phyloP scores from a whole-genome alignment of 2,113 vertebrate species.

The Plecotus auritus region DNA sequence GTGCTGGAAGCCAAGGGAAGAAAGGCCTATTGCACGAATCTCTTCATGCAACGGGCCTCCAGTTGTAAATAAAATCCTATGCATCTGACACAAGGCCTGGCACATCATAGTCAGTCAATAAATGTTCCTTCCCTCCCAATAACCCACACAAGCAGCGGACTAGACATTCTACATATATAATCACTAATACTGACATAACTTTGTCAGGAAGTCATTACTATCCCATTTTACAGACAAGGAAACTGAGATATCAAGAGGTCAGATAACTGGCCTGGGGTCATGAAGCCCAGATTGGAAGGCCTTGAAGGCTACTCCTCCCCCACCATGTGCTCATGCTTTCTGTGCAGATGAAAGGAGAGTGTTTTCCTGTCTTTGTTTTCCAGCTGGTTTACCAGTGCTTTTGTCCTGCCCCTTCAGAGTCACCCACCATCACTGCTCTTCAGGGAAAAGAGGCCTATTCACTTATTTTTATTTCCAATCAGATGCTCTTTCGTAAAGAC shows the following conservation, averaged over 20 bases:
- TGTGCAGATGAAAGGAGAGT: accelerated
- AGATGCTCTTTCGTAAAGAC: not conserved
- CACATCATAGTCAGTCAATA: not conserved
- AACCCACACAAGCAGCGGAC: not conserved
- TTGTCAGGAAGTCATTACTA: not conserved
- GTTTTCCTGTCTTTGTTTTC: not conserved
- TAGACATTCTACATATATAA: not conserved
- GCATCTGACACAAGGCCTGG: not conserved
- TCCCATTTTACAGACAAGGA: not conserved
- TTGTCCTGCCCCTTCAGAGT: not conserved
- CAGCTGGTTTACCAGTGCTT: not conserved
- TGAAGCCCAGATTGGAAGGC: accelerated
- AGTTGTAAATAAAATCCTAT: not conserved
- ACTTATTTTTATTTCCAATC: not conserved
- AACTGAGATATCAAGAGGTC: not conserved
- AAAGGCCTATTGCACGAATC: too few species aligned
- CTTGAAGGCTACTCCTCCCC: accelerated
- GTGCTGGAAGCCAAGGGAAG: too few species aligned
- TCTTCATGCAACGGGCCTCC: too few species aligned
- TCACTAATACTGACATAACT: accelerated
- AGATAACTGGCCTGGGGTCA: not conserved
- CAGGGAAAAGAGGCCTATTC: not conserved
- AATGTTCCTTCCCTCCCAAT: not conserved
- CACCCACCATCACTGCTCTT: not conserved
- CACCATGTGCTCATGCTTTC: accelerated